Conservation (phyloP, 2,113 vertebrate genomes). For the Cnemophilus loriae region DNA sequence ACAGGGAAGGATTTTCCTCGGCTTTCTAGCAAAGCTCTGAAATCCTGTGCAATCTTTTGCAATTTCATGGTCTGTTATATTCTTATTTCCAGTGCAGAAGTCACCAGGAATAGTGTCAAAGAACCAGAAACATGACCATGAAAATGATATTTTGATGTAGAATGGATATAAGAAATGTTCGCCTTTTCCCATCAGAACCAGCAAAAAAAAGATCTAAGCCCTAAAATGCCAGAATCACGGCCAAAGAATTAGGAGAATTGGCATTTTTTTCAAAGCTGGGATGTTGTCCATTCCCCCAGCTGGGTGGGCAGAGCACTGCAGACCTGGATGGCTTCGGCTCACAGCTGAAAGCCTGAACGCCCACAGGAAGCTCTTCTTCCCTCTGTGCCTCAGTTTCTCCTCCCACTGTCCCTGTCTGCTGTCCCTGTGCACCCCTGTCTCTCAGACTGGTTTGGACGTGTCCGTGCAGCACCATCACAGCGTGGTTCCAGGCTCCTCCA, state of each 20-base stretch:
- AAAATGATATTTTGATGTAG: background rate
- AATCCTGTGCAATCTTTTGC: background rate
- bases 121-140: background rate
- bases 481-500: background rate
- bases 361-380: background rate
- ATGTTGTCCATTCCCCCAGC: background rate
- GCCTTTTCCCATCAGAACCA: background rate
- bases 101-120: background rate
- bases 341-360: background rate
- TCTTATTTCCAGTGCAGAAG: background rate
- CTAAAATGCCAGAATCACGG: background rate
- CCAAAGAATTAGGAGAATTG: background rate
- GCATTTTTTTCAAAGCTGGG: background rate
- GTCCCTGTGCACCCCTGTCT: background rate
- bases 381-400: background rate
- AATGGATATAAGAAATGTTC: background rate
- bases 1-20: background rate
- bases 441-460: background rate
- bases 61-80: background rate
- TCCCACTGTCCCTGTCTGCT: background rate
- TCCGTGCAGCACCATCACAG: background rate
- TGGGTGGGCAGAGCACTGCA: background rate
- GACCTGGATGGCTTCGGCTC: background rate
- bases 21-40: background rate
- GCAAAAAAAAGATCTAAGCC: background rate